These are phyloP conservation scores for Lobophora halterata DNA, from an alignment of 2,888 invertebrate genomes.

Conservation along the genomic window DNA sequence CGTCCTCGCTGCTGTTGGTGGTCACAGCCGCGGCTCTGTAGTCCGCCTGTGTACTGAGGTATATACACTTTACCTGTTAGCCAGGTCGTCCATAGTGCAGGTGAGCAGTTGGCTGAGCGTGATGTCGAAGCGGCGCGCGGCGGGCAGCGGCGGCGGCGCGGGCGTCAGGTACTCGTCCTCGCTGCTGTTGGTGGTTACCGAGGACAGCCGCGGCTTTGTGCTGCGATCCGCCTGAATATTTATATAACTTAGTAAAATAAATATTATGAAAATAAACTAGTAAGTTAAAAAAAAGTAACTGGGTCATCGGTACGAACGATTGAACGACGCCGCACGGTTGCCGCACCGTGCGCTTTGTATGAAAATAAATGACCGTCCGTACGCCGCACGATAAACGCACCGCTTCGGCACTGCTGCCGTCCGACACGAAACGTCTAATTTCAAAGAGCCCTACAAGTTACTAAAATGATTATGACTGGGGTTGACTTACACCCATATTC, in stretches of 20 bases:
- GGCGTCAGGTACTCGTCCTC: constrained; percentile 88
- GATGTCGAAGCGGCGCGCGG: constrained; percentile 84
- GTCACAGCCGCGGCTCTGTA: constrained; percentile 71
- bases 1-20: constrained; percentile 83
- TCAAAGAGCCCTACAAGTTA: no score
- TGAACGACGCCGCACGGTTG: no score
- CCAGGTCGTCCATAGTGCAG: constrained; percentile 90
- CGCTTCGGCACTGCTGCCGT: no score
- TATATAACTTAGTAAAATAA: not conserved
- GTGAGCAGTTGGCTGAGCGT: constrained; percentile 91
- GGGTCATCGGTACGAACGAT: no score
- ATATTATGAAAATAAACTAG: no score
- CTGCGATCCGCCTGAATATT: constrained; percentile 64
- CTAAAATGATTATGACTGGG: no score
- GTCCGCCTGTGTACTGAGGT: constrained; percentile 53
- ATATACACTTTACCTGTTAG: constrained; percentile 73
- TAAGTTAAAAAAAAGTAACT: no score
- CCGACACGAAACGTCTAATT: no score
- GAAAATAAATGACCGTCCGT: no score
- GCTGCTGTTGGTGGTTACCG: constrained; percentile 75
- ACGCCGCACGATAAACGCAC: no score
- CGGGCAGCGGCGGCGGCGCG: constrained; percentile 76
- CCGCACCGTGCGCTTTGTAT: no score
- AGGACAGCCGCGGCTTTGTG: constrained; percentile 64
- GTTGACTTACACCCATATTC: no score